phyloP scores from a whole-genome alignment of 2,113 vertebrate genomes.

The Pseudopodoces humilis region DNA sequence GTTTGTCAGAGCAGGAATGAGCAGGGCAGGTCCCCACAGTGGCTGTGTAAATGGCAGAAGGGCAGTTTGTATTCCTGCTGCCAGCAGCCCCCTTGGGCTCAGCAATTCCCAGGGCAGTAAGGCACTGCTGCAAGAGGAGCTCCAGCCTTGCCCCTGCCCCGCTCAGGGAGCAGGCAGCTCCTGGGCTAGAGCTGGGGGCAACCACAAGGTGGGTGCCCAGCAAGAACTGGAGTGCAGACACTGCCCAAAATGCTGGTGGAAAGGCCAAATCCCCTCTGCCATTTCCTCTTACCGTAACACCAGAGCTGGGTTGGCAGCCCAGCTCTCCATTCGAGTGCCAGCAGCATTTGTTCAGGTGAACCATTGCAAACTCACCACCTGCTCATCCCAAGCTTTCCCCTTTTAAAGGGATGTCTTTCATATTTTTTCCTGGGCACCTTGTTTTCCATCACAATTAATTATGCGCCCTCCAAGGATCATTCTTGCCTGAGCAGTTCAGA shows the following conservation, averaged over 20 bases:
- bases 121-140: neutral
- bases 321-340: neutral
- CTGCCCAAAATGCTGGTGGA: neutral
- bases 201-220: neutral
- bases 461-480: neutral
- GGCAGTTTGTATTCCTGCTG: neutral
- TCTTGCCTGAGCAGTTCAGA: neutral
- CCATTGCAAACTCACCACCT: neutral
- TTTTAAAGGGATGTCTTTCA: neutral
- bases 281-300: neutral
- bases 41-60: neutral
- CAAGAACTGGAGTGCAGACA: neutral
- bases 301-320: neutral
- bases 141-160: accelerated
- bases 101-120: neutral
- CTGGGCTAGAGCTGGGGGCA: neutral
- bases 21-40: neutral
- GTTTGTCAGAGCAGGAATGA: neutral
- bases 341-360: neutral
- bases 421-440: neutral
- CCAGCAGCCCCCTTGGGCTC: neutral
- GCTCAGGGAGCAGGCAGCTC: neutral
- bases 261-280: neutral
- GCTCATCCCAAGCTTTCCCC: neutral
- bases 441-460: conserved; percentile 19